phyloP scores from a whole-genome alignment of 2,797 vertebrate genomes.

The Tachyglossus aculeatus region DNA sequence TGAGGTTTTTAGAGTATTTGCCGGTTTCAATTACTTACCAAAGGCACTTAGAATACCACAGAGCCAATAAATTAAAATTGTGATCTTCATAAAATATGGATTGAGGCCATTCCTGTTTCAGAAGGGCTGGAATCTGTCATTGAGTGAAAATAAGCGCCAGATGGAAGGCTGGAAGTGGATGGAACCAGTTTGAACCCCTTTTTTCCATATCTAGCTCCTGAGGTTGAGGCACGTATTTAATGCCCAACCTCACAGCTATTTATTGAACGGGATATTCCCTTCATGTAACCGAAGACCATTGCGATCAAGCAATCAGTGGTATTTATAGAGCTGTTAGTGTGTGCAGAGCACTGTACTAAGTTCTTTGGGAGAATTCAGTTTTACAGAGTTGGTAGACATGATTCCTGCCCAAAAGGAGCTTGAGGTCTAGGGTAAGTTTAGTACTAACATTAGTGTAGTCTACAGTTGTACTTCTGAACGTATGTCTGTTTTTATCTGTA shows the following conservation, averaged over 20 bases:
- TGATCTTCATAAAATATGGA: neutral
- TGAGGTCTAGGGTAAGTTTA: too few relatives aligned
- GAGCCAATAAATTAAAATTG: neutral
- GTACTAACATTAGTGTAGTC: too few relatives aligned
- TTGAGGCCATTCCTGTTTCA: neutral
- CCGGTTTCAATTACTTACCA: too few relatives aligned
- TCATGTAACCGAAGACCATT: neutral
- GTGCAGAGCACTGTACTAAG: too few relatives aligned
- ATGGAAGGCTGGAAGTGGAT: neutral
- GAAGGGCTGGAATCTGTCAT: neutral
- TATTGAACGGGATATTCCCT: neutral
- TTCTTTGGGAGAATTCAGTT: too few relatives aligned
- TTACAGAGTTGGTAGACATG: too few relatives aligned
- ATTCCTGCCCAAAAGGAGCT: too few relatives aligned
- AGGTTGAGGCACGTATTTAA: neutral
- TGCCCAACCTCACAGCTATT: neutral
- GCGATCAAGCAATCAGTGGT: too few relatives aligned
- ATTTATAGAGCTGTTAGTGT: too few relatives aligned
- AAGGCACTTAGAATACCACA: neutral
- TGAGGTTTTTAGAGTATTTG: too few relatives aligned
- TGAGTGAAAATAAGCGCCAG: neutral
- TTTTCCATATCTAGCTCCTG: neutral
- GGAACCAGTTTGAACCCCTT: neutral
- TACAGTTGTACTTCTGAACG: too few relatives aligned
- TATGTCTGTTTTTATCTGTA: neutral